Base-by-base conservation (phyloP, 2,113 vertebrate genomes). In the Taxidea taxus region DNA sequence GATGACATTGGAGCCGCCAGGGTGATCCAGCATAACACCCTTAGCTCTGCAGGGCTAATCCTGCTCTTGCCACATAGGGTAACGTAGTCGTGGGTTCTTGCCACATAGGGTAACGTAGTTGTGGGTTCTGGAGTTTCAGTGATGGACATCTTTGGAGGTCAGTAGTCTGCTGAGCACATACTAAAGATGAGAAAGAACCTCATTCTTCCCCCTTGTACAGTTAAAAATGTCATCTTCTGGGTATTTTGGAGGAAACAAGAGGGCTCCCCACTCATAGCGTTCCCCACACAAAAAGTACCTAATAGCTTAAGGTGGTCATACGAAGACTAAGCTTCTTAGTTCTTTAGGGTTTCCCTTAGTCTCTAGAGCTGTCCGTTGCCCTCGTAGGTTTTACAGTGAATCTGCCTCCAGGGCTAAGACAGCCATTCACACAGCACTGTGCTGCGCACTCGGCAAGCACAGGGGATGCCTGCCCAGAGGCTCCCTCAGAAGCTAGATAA, bases 191-290 rank as follows among this genome's bases (percentile, higher is more conserved):
- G 85, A 54, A 82, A 37, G 51, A 86, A 60, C 12, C 51, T 81
- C 6, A 13, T 82, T 86, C 5, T 34, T 34, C 58, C 39, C 27
- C 31, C 90, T 62, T 49, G 4, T 23, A 25, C 16, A 25, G 2
- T 70, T 66, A 47, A 94, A 44, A 68, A 6, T 21, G 75, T 37
- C 37, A 6, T 6, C 15, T 20, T 60, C 54, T 84, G 86, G n/a
- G 85, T 86, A 60, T 81, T 87, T 80, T 60, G 78, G 49, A 89
- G 62, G 92, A 96, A 90, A 39, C 51, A 34, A 60, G 66, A 72
- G 54, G 58, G 42, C 47, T 44, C 20, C 87, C 83, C 15, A 54
- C 47, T 51, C 18, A 1, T 4, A 51, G 66, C 34, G 29, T 66
- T 51, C 16, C 18, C 44, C 37, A 34, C 97, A 80, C n/a, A 84